phyloP scores from a whole-genome alignment of 2,888 invertebrate genomes.

The Cybosia mesomella region DNA sequence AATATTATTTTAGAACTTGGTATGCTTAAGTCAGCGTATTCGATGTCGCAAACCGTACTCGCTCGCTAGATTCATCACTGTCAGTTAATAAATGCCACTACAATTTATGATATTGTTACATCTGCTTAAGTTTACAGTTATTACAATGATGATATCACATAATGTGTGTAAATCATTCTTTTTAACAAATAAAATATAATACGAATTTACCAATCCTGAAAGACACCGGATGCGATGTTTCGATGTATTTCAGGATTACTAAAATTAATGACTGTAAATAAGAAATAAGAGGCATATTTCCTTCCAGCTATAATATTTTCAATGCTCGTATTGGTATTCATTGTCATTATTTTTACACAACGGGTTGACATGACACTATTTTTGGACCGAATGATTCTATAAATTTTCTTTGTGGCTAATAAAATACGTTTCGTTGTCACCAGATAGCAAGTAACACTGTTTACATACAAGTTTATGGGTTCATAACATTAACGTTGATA shows the following conservation, averaged over 20 bases:
- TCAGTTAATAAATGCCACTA: slow-evolving; percentile 61
- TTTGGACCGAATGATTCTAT: slow-evolving; percentile 27
- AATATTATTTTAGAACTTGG: slow-evolving; percentile 46
- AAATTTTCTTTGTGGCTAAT: slow-evolving; percentile 41
- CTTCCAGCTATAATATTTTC: slow-evolving; percentile 20
- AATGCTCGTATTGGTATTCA: slow-evolving; percentile 14
- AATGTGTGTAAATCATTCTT: slow-evolving; percentile 14
- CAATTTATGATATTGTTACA: slow-evolving; percentile 54
- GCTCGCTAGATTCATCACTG: slow-evolving; percentile 59
- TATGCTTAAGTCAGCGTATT: slow-evolving; percentile 63
- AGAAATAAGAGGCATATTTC: slow-evolving; percentile 12
- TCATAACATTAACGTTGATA: slow-evolving; percentile 38
- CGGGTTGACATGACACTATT: slow-evolving; percentile 30
- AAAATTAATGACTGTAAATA: slow-evolving; percentile 18
- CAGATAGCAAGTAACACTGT: slow-evolving; percentile 35
- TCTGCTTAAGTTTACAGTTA: slow-evolving; percentile 35
- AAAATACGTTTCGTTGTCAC: slow-evolving; percentile 36
- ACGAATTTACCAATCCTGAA: slow-evolving; percentile 19
- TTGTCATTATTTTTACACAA: slow-evolving; percentile 13
- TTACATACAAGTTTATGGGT: slow-evolving; percentile 48
- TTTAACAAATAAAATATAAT: slow-evolving; percentile 13
- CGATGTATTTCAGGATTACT: slow-evolving; percentile 21
- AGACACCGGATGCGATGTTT: slow-evolving; percentile 24
- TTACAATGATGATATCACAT: slow-evolving; percentile 19
- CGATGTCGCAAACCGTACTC: slow-evolving; percentile 43